A percentile compares a stretch with the other conserved stretches of the same genome.
phyloP scores from a whole-genome alignment of 2,888 invertebrate species.

The Sipha maydis region DNA sequence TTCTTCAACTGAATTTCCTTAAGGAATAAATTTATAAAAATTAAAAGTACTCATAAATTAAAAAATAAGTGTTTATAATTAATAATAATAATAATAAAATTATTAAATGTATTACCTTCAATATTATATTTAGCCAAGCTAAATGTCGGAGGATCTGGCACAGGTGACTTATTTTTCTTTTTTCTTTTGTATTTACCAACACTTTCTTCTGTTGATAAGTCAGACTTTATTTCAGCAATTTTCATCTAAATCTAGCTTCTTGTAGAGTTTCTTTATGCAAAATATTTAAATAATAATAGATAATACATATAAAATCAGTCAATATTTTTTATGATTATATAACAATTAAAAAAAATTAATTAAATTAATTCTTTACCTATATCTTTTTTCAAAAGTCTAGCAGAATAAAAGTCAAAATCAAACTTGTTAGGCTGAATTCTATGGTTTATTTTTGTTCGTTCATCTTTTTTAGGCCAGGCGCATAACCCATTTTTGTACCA shows the following conservation, averaged over 20 bases:
- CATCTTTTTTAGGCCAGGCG: conserved; percentile 1
- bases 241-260: neutral
- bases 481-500: neutral
- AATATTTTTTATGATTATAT: neutral
- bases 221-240: neutral
- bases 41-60: neutral
- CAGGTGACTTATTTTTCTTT: neutral
- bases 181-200: neutral
- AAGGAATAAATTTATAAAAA: neutral
- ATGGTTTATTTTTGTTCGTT: neutral
- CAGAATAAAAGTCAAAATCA: conserved; percentile 1
- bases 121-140: neutral
- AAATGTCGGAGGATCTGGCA: conserved; percentile 4
- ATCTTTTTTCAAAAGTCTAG: neutral
- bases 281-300: neutral
- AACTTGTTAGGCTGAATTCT: conserved; percentile 14
- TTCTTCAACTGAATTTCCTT: neutral
- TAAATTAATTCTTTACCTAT: neutral
- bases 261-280: neutral
- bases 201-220: neutral
- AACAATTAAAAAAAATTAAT: too few species aligned
- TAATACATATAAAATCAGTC: neutral
- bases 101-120: neutral
- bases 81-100: neutral
- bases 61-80: neutral